Conservation (phyloP, 1,140 invertebrate species). For the Meloidogyne floridensis region DNA sequence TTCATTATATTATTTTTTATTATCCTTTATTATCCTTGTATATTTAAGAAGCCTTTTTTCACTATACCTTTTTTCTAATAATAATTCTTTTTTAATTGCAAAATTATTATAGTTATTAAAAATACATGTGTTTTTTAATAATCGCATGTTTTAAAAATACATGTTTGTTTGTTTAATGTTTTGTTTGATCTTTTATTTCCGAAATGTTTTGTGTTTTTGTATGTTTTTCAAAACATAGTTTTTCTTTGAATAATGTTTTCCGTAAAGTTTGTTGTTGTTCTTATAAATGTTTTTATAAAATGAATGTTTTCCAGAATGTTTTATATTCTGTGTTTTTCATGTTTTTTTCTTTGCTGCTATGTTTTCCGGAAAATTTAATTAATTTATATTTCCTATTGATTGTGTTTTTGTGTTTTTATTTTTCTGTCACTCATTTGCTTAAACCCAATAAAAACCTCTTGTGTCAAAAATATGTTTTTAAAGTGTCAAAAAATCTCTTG, state of each 20-base stretch:
- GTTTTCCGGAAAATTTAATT: too few species aligned
- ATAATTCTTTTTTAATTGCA: not conserved
- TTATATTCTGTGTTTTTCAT: not conserved
- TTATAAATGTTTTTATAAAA: too few species aligned
- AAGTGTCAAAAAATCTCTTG: not conserved
- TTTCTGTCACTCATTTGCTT: constrained; percentile 3
- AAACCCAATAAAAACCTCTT: not conserved
- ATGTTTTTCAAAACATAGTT: not conserved
- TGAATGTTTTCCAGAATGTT: not conserved
- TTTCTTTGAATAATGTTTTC: not conserved
- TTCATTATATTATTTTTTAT: constrained; percentile 6
- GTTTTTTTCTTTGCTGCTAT: too few species aligned
- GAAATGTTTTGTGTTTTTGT: not conserved
- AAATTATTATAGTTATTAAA: not conserved
- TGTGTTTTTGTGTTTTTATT: not conserved
- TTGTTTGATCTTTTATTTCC: not conserved
- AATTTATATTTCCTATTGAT: not conserved
- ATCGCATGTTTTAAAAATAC: not conserved
- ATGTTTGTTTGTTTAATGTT: not conserved
- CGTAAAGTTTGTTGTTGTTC: not conserved
- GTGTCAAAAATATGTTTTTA: not conserved
- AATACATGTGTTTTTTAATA: not conserved
- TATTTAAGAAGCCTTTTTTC: not conserved
- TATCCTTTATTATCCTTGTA: not conserved
- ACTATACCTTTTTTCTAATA: not conserved